These are phyloP conservation scores for Araneus ventricosus DNA, from an alignment of 1,140 invertebrate species.

Conservation along the genomic window DNA sequence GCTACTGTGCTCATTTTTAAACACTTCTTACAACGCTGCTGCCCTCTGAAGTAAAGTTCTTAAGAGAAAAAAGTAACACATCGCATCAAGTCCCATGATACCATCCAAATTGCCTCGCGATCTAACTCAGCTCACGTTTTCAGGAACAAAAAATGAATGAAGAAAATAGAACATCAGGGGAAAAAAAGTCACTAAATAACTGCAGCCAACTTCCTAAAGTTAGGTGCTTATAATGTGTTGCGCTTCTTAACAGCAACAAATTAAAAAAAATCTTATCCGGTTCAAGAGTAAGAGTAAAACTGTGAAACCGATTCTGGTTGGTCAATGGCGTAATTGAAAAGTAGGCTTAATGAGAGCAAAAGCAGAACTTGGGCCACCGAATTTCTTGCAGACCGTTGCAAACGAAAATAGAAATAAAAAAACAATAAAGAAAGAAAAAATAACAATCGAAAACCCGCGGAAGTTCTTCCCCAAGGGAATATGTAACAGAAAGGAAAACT, in stretches of 20 bases:
- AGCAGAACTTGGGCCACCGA: not conserved
- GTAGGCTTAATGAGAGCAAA: no score
- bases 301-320: not conserved
- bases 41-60: not conserved
- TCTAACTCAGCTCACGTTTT: conserved; percentile 19
- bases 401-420: not conserved
- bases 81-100: not conserved
- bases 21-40: not conserved
- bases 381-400: not conserved
- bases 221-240: not conserved
- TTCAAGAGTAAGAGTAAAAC: not conserved
- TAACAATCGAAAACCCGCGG: not conserved
- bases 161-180: not conserved
- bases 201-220: not conserved
- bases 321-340: conserved; percentile 25
- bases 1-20: not conserved
- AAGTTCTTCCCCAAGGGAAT: not conserved
- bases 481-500: not conserved
- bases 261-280: not conserved
- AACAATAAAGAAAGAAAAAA: not conserved
- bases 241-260: conserved; percentile 2
- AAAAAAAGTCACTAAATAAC: not conserved
- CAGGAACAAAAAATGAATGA: not conserved
- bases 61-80: not conserved
- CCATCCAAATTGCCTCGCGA: not conserved